Conservation (phyloP, 2,888 invertebrate species). For the Lepeophtheirus nordmannii region DNA sequence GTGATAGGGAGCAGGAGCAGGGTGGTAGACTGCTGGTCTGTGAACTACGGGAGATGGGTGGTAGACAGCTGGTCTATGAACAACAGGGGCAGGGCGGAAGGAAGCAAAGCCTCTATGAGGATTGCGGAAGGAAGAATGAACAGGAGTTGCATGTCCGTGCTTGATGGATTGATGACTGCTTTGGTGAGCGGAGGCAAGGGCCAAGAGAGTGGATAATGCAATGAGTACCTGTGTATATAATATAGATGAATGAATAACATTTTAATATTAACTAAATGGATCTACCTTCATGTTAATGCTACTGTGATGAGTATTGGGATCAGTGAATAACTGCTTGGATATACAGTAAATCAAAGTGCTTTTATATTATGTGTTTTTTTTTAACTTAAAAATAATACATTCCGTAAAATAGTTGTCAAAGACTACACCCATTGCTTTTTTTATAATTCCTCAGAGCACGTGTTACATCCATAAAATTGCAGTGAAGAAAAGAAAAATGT, state of each 20-base stretch:
- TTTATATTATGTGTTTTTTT: too few species aligned
- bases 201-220: slow-evolving; percentile 2
- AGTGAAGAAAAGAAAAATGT: too few species aligned
- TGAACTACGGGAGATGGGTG: slow-evolving; percentile 1
- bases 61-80: background rate
- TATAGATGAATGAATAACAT: background rate
- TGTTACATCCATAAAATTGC: too few species aligned
- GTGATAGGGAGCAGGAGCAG: slow-evolving; percentile 9
- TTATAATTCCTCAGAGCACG: too few species aligned
- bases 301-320: too few species aligned
- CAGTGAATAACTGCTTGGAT: too few species aligned
- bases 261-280: background rate
- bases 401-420: too few species aligned
- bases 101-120: background rate
- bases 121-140: background rate
- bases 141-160: background rate
- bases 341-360: too few species aligned
- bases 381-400: too few species aligned
- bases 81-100: background rate
- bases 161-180: background rate
- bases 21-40: background rate
- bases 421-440: too few species aligned
- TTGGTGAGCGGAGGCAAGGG: background rate
- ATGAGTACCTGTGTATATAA: slow-evolving; percentile 11
- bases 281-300: too few species aligned